Percentiles rank a stretch among this genome's conserved stretches.
Conservation (phyloP, 2,888 invertebrate genomes). For the Polymixis lichenea region DNA sequence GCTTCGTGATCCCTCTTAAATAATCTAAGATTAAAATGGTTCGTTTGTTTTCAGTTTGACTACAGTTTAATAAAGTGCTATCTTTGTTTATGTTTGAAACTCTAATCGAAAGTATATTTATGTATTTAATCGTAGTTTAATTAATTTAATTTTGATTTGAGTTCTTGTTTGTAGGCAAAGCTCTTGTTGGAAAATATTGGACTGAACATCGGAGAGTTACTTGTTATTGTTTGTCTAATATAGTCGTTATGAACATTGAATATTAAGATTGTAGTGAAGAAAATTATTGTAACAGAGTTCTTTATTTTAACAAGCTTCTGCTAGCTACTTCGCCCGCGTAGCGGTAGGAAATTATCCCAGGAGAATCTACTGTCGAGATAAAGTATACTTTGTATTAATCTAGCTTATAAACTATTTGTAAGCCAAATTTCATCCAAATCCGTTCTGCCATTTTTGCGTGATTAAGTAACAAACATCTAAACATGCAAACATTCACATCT, state of each 20-base stretch:
- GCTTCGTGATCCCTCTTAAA: conserved; percentile 29
- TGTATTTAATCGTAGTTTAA: conserved; percentile 42
- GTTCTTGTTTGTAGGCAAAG: conserved; percentile 47
- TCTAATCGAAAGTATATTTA: conserved; percentile 29
- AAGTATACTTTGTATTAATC: too few relatives aligned
- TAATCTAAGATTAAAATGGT: conserved; percentile 28
- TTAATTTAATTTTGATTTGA: conserved; percentile 54
- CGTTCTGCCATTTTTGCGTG: too few relatives aligned
- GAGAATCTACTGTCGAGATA: too few relatives aligned
- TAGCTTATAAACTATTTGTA: too few relatives aligned
- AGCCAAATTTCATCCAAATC: too few relatives aligned
- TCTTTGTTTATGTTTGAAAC: conserved; percentile 40
- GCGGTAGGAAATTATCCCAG: too few relatives aligned
- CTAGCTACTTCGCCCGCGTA: too few relatives aligned
- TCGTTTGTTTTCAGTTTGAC: conserved; percentile 27
- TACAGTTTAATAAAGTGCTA: conserved; percentile 34
- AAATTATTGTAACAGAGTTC: background rate
- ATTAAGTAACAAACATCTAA: too few relatives aligned
- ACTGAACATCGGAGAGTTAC: conserved; percentile 6
- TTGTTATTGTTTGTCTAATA: conserved; percentile 29
- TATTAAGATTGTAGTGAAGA: background rate
- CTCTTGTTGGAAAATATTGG: conserved; percentile 27
- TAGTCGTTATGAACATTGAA: background rate
- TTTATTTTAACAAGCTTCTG: background rate
- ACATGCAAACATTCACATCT: too few relatives aligned